Evolutionary conservation across 2,113 vertebrate species (phyloP).

Genomic region (Motacilla tschutschensis): DNA sequence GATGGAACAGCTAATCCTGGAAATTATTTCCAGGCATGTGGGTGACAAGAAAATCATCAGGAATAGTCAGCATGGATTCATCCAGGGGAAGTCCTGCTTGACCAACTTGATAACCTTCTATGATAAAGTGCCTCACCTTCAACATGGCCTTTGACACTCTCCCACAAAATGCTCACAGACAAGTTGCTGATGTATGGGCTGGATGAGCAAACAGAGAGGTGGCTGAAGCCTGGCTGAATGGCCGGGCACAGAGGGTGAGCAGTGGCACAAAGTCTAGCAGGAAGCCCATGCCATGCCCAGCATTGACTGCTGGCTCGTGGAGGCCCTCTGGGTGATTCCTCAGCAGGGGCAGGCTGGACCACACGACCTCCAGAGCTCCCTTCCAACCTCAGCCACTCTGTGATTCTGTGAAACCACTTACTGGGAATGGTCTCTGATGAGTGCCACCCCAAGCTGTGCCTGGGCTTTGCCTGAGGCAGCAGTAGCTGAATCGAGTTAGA

Average conservation of each 20-base stretch:
- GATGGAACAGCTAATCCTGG: not conserved
- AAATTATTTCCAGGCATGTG: not conserved
- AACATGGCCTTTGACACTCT: not conserved
- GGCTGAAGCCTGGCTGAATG: not conserved
- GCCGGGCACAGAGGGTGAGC: not conserved
- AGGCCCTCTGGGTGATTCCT: not conserved
- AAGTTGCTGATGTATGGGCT: not conserved
- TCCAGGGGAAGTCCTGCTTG: not conserved
- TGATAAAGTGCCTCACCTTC: not conserved
- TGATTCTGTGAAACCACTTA: not conserved
- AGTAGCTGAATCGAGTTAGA: not conserved
- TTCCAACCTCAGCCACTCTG: not conserved
- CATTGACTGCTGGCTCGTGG: not conserved
- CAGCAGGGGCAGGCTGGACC: not conserved
- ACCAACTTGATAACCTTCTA: not conserved
- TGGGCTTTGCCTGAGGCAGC: not conserved
- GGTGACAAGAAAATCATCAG: not conserved
- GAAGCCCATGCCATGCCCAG: not conserved
- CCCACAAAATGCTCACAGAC: not conserved
- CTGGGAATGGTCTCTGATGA: not conserved
- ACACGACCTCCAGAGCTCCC: not conserved
- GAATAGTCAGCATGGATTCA: not conserved
- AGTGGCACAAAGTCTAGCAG: not conserved
- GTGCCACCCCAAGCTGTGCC: not conserved
- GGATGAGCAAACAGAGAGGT: not conserved